Percentiles rank a stretch among this genome's conserved stretches.
Conservation (phyloP, 2,888 invertebrate species). For the Arrhopalites spinosus region DNA sequence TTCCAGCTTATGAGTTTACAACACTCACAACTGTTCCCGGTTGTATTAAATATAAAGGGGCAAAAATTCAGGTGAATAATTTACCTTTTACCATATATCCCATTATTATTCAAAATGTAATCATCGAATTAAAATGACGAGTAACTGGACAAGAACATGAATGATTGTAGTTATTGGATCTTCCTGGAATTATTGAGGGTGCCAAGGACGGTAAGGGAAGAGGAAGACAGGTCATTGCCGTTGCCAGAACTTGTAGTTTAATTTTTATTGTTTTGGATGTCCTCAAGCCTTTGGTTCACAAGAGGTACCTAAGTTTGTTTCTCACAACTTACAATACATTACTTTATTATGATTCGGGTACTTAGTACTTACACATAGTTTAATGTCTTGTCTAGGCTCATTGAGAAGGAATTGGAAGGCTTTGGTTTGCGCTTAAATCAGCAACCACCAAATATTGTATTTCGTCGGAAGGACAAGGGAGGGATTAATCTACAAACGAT, state of each 20-base stretch:
- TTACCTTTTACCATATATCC: no score
- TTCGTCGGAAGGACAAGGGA: slow-evolving; percentile 96
- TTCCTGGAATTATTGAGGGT: slow-evolving; percentile 99
- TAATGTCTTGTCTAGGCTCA: slow-evolving; percentile 63
- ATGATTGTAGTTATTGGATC: slow-evolving; percentile 88
- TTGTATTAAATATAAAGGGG: slow-evolving; percentile 98
- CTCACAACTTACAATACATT: no score
- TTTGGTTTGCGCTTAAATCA: slow-evolving; percentile 96
- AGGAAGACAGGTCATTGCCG: slow-evolving; percentile 90
- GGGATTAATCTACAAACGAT: slow-evolving; percentile 93
- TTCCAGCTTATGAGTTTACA: slow-evolving; percentile 95
- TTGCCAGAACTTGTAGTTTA: slow-evolving; percentile 95
- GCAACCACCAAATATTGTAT: slow-evolving; percentile 94
- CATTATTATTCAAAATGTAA: background rate
- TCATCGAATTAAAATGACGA: no score
- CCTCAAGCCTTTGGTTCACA: slow-evolving; percentile 94
- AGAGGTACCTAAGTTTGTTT: slow-evolving; percentile 60
- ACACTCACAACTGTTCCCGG: slow-evolving; percentile 99
- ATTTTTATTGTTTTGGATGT: slow-evolving; percentile 98
- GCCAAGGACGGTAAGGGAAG: slow-evolving; percentile 99
- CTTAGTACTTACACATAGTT: no score
- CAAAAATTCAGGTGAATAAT: slow-evolving; percentile 86
- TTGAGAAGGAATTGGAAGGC: slow-evolving; percentile 98
- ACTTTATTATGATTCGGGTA: no score
- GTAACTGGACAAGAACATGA: no score